Evolutionary conservation across 2,888 invertebrate genomes (phyloP).

Genomic region (Bellardia bayeri): DNA sequence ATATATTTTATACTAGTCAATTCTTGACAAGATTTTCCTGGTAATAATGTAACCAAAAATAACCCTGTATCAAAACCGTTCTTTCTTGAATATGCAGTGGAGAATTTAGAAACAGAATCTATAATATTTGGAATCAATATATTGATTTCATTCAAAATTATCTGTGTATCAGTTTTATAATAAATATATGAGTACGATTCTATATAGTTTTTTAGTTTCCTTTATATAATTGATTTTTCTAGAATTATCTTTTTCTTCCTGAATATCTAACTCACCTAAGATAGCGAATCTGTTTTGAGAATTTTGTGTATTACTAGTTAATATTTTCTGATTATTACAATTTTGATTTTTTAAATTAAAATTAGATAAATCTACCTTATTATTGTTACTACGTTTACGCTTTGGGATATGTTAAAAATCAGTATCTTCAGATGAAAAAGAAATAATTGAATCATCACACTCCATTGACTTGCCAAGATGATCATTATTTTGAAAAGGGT

Average conservation of each 20-base stretch:
- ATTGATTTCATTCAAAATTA: slow-evolving; percentile 14
- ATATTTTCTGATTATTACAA: neutral
- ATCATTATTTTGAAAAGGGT: neutral
- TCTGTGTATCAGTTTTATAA: slow-evolving; percentile 24
- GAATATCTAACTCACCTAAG: slow-evolving; percentile 7
- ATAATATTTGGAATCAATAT: slow-evolving; percentile 18
- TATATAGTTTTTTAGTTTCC: slow-evolving; percentile 2
- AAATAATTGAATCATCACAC: neutral
- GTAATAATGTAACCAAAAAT: slow-evolving; percentile 3
- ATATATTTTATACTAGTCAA: neutral
- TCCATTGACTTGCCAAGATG: neutral
- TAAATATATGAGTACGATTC: slow-evolving; percentile 36
- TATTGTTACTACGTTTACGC: neutral
- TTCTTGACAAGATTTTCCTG: neutral
- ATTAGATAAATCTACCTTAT: slow-evolving; percentile 19
- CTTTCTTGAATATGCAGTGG: slow-evolving; percentile 27
- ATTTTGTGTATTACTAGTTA: neutral
- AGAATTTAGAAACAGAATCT: slow-evolving; percentile 30
- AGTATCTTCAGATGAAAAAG: neutral
- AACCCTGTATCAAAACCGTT: neutral
- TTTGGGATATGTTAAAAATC: too few relatives aligned
- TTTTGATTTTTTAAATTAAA: neutral
- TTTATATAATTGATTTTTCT: neutral
- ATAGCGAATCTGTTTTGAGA: slow-evolving; percentile 21
- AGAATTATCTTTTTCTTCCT: neutral